phyloP scores from a whole-genome alignment of 2,888 invertebrate genomes.

The Acleris sparsana region DNA sequence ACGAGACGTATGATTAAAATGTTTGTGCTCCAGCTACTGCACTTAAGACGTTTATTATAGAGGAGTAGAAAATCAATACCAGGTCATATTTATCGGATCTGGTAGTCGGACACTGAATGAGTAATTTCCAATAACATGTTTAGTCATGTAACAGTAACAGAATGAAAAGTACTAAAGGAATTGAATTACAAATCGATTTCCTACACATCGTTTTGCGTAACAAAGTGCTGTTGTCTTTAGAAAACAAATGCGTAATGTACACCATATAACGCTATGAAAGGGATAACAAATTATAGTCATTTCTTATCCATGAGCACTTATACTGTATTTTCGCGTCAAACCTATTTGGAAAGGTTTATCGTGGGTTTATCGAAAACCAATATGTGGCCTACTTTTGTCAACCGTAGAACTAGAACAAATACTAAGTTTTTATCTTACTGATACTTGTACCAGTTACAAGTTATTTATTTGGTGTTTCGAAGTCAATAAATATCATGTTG shows the following conservation, averaged over 20 bases:
- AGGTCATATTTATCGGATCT: too few relatives aligned
- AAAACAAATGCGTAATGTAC: slow-evolving; percentile 3
- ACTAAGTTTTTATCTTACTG: slow-evolving; percentile 5
- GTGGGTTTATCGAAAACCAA: slow-evolving; percentile 43
- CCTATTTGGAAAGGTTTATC: slow-evolving; percentile 18
- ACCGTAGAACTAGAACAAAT: slow-evolving; percentile 12
- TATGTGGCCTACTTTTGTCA: slow-evolving; percentile 32
- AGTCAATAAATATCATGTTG: not conserved
- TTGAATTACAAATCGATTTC: not conserved
- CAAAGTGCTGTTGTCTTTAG: not conserved
- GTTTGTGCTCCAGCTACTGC: too few relatives aligned
- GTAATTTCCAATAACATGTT: too few relatives aligned
- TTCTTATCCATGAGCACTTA: slow-evolving; percentile 26
- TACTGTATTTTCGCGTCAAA: slow-evolving; percentile 13
- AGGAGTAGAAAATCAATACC: too few relatives aligned
- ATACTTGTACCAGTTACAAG: not conserved
- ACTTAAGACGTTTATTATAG: too few relatives aligned
- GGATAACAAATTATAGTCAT: slow-evolving; percentile 24
- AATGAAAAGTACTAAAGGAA: not conserved
- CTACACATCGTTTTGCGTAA: not conserved
- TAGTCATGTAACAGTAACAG: not conserved
- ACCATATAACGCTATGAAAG: slow-evolving; percentile 5
- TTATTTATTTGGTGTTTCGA: not conserved
- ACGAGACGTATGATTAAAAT: too few relatives aligned
- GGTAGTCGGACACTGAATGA: too few relatives aligned